Percentiles rank a stretch among this genome's conserved stretches.
These are phyloP conservation scores for Caenorhabditis sp. DNA, from an alignment of 2,888 invertebrate species.

Conservation along the genomic window DNA sequence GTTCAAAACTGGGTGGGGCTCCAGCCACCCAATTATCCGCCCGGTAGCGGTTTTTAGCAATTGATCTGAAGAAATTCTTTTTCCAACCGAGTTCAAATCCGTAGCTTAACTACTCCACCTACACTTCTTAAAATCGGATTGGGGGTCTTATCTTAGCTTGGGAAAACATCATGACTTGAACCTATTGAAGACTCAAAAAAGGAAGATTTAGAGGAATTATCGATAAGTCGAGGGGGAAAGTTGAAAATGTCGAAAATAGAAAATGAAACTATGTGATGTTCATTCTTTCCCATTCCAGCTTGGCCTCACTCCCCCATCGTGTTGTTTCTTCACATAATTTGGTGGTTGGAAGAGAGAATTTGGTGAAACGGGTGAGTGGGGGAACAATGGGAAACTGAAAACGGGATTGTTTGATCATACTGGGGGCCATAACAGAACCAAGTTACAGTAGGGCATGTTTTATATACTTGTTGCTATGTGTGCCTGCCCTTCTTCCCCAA, in stretches of 20 bases:
- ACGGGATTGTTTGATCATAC: constrained; percentile 55
- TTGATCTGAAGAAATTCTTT: background rate
- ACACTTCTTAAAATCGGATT: constrained; percentile 31
- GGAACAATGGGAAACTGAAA: constrained; percentile 51
- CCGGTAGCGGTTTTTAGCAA: no score
- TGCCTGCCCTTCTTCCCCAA: constrained; percentile 15
- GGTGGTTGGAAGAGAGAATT: constrained; percentile 4
- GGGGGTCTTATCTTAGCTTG: background rate
- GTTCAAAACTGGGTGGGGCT: constrained; percentile 14
- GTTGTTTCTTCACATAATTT: constrained; percentile 48
- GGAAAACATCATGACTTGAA: background rate
- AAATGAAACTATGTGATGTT: constrained; percentile 53
- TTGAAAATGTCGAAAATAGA: background rate
- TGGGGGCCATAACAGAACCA: constrained; percentile 47
- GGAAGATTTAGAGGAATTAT: constrained; percentile 1
- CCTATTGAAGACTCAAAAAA: no score
- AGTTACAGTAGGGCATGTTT: constrained; percentile 60
- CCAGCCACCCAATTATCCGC: no score
- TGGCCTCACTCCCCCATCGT: constrained; percentile 20
- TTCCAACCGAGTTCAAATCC: constrained; percentile 27
- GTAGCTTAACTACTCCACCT: constrained; percentile 49
- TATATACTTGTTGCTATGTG: constrained; percentile 53
- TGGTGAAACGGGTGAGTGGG: constrained; percentile 12
- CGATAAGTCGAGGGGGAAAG: background rate
- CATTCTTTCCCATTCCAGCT: constrained; percentile 34